These are phyloP conservation scores for Umimayanthus kanabou DNA, from an alignment of 92 coral and sea anemone genomes.

Conservation along the genomic window DNA sequence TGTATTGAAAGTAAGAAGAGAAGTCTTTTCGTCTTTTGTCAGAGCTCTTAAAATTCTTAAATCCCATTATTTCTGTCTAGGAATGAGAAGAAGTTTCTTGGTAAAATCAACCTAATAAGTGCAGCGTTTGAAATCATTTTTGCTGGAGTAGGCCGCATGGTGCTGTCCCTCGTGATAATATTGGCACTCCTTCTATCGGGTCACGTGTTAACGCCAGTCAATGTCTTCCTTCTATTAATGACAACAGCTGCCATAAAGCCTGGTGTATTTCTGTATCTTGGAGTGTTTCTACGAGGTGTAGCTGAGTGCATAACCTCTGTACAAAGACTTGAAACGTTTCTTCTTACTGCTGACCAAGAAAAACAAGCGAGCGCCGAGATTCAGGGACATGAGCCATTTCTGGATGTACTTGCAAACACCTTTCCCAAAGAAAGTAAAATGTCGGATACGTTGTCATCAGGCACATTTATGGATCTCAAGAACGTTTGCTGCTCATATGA, in stretches of 20 bases:
- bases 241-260: neutral
- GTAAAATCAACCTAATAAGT: neutral
- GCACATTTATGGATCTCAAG: neutral
- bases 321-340: conserved; percentile 6
- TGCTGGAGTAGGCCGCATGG: conserved; percentile 7
- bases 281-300: neutral
- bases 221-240: neutral
- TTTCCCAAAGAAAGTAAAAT: neutral
- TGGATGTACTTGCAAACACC: neutral
- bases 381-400: neutral
- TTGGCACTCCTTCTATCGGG: conserved; percentile 10
- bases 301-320: conserved; percentile 15
- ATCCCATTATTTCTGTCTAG: neutral
- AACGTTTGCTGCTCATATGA: conserved; percentile 1
- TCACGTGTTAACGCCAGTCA: conserved; percentile 15
- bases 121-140: neutral
- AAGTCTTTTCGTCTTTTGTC: too few relatives aligned
- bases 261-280: conserved; percentile 9
- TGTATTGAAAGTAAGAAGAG: too few relatives aligned
- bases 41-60: too few relatives aligned
- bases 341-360: neutral
- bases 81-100: conserved; percentile 1
- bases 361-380: too few relatives aligned
- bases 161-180: neutral
- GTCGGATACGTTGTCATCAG: neutral